These are phyloP conservation scores for Pterocles burchelli DNA, from an alignment of 2,113 vertebrate species.

Conservation along the genomic window DNA sequence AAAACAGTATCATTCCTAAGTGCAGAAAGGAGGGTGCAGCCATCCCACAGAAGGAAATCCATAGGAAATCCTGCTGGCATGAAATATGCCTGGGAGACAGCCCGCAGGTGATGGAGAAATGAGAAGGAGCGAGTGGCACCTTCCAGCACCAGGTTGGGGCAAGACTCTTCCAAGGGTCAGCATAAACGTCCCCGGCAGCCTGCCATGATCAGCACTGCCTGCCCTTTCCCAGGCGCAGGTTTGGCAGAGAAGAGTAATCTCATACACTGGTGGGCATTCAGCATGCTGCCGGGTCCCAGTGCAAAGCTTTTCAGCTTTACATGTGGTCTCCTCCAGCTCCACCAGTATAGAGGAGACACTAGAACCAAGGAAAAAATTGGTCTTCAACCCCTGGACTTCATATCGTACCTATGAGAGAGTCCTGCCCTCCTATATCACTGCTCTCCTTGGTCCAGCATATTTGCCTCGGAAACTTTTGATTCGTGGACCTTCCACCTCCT, in stretches of 20 bases:
- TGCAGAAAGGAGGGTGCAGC: neutral
- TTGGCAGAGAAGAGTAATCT: neutral
- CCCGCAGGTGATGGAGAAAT: neutral
- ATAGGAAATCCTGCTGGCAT: neutral
- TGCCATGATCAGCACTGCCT: neutral
- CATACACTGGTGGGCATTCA: rapidly evolving
- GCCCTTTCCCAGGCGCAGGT: neutral
- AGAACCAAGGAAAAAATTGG: neutral
- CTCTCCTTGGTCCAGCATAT: rapidly evolving
- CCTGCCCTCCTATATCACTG: neutral
- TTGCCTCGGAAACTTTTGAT: neutral
- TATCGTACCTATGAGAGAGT: neutral
- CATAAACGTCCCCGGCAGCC: neutral
- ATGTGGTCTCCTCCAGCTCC: neutral
- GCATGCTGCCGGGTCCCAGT: neutral
- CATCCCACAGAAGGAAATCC: neutral
- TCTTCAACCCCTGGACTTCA: neutral
- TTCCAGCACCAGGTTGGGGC: neutral
- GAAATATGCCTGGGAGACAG: neutral
- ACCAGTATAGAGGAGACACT: neutral
- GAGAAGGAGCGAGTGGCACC: neutral
- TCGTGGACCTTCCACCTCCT: neutral
- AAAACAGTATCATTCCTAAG: rapidly evolving
- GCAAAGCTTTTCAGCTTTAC: neutral
- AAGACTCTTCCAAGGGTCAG: neutral